A percentile compares a stretch with the other conserved stretches of the same genome.
These are phyloP conservation scores for Drosophila yakuba DNA, from an alignment of 1,140 invertebrate species.

Conservation along the genomic window DNA sequence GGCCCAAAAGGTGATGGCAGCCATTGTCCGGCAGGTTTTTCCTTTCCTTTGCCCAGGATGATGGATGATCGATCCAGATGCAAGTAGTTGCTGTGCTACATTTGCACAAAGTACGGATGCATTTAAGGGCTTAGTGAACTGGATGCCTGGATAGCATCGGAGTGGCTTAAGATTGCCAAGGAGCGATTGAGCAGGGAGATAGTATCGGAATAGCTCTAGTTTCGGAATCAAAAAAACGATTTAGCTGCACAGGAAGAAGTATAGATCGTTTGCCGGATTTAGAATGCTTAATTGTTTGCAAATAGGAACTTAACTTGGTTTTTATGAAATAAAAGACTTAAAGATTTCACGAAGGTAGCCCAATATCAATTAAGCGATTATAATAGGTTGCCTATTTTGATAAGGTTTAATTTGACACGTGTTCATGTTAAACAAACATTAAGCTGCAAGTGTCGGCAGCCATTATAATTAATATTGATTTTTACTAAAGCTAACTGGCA, in stretches of 20 bases:
- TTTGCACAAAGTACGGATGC: slow-evolving; percentile 9
- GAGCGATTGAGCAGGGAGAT: slow-evolving; percentile 4
- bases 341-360: not conserved
- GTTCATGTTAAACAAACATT: slow-evolving; percentile 9
- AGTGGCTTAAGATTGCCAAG: slow-evolving; percentile 5
- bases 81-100: slow-evolving; percentile 3
- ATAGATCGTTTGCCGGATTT: not conserved
- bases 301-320: not conserved
- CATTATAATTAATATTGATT: slow-evolving; percentile 10
- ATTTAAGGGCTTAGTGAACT: slow-evolving; percentile 25
- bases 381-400: not conserved
- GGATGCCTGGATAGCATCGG: slow-evolving; percentile 17
- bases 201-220: not conserved
- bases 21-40: slow-evolving; percentile 31
- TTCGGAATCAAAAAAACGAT: not conserved
- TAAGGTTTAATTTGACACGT: not conserved
- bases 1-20: slow-evolving; percentile 61
- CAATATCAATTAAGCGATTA: not conserved
- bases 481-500: not conserved
- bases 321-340: too few relatives aligned
- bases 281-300: not conserved
- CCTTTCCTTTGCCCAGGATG: slow-evolving; percentile 5
- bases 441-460: slow-evolving; percentile 2
- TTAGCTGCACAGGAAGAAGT: not conserved
- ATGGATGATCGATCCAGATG: slow-evolving; percentile 35